Evolutionary conservation across 2,113 vertebrate species (phyloP).

Genomic region (Sylvia atricapilla): DNA sequence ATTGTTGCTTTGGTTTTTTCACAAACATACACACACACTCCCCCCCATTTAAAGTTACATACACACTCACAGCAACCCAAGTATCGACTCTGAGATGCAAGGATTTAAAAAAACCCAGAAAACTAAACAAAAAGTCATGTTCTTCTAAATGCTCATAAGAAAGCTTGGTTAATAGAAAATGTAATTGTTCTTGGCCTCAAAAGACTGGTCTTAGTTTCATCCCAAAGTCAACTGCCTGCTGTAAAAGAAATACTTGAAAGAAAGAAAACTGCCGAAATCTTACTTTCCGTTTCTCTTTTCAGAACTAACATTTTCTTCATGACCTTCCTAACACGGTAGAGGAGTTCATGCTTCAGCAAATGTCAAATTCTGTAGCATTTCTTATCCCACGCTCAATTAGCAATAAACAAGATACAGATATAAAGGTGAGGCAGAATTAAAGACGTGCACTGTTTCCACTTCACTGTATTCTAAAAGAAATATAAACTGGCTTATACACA

Average conservation of each 20-base stretch:
- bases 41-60: background rate
- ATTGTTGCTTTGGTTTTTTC: background rate
- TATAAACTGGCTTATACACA: background rate
- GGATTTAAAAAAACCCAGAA: background rate
- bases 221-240: background rate
- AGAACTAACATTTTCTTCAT: background rate
- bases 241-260: background rate
- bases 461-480: background rate
- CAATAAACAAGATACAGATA: background rate
- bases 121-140: background rate
- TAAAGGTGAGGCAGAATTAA: background rate
- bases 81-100: background rate
- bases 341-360: conserved; percentile 2
- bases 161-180: background rate
- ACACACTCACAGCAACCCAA: background rate
- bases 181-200: background rate
- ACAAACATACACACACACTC: background rate
- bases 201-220: background rate
- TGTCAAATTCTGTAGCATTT: background rate
- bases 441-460: background rate
- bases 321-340: background rate
- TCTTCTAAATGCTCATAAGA: background rate
- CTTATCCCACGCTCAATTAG: background rate
- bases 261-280: background rate
- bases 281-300: conserved; percentile 6